Percentiles rank a stretch among this genome's conserved stretches.
These are phyloP conservation scores for Melikaiella ostensackeni DNA, from an alignment of 2,888 invertebrate species.

Conservation along the genomic window DNA sequence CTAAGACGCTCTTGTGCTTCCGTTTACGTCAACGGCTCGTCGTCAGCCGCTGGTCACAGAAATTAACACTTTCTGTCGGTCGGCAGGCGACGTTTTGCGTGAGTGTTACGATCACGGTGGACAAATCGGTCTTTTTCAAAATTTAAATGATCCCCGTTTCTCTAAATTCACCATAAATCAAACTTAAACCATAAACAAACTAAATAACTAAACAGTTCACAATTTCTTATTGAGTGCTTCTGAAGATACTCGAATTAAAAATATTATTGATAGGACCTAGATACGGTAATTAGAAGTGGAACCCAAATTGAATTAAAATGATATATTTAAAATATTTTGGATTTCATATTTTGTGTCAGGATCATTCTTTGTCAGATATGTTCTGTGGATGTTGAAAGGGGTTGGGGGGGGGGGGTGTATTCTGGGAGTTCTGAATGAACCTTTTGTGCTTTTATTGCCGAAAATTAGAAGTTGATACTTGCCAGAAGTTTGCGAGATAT, in stretches of 20 bases:
- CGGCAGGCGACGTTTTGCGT: constrained; percentile 45
- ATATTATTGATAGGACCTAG: not conserved
- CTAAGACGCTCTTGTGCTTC: constrained; percentile 45
- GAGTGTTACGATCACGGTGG: constrained; percentile 41
- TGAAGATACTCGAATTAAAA: not conserved
- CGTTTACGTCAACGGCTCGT: constrained; percentile 49
- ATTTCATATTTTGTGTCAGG: not conserved
- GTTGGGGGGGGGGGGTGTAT: not conserved
- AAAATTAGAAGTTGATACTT: constrained; percentile 20
- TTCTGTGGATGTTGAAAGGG: not conserved
- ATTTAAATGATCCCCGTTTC: not conserved
- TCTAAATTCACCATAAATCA: not conserved
- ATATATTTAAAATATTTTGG: not conserved
- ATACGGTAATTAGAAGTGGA: too few species aligned
- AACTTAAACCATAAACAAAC: not conserved
- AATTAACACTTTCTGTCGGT: constrained; percentile 44
- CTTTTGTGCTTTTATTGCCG: constrained; percentile 15
- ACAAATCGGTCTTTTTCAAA: not conserved
- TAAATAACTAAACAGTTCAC: too few species aligned
- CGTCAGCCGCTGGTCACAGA: constrained; percentile 42
- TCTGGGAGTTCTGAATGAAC: constrained; percentile 20
- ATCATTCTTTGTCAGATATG: not conserved
- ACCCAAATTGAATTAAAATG: too few species aligned
- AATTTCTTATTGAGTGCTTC: too few species aligned
- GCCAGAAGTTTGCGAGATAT: not conserved